A percentile compares a stretch with the other conserved stretches of the same genome.
These are phyloP conservation scores for Melieria crassipennis DNA, from an alignment of 2,888 invertebrate genomes.

Conservation along the genomic window DNA sequence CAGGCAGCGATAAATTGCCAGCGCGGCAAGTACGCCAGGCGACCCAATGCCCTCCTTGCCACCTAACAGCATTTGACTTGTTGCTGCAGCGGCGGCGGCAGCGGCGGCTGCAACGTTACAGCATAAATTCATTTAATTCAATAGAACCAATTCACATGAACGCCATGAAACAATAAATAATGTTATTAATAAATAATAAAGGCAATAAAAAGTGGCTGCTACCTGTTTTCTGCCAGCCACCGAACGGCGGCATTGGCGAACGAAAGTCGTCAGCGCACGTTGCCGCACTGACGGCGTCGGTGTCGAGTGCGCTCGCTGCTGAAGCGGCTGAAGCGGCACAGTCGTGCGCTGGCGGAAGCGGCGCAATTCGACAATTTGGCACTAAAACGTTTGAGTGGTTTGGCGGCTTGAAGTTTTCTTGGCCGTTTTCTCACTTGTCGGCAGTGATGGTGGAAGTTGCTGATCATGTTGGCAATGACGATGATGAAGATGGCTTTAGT, in stretches of 20 bases:
- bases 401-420: neutral
- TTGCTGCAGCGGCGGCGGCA: neutral
- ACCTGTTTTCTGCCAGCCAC: slow-evolving; percentile 43
- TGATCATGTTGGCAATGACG: slow-evolving; percentile 12
- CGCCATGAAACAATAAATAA: slow-evolving; percentile 64
- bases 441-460: slow-evolving; percentile 19
- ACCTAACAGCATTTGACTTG: slow-evolving; percentile 41
- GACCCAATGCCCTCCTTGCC: slow-evolving; percentile 64
- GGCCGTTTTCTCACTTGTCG: neutral
- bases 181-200: slow-evolving; percentile 65
- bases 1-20: neutral
- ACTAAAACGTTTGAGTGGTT: slow-evolving; percentile 38
- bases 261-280: neutral
- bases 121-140: slow-evolving; percentile 49
- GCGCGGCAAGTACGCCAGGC: slow-evolving; percentile 7
- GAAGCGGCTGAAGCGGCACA: neutral
- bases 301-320: too few species aligned
- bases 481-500: slow-evolving; percentile 22
- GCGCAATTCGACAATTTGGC: slow-evolving; percentile 45
- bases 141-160: slow-evolving; percentile 58
- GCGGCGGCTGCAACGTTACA: neutral
- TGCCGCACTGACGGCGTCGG: neutral
- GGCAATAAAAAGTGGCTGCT: slow-evolving; percentile 56
- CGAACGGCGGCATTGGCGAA: neutral
- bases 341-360: slow-evolving; percentile 3